Conservation (phyloP, 2,888 invertebrate species). For the Branchipolynoe longqiensis region DNA sequence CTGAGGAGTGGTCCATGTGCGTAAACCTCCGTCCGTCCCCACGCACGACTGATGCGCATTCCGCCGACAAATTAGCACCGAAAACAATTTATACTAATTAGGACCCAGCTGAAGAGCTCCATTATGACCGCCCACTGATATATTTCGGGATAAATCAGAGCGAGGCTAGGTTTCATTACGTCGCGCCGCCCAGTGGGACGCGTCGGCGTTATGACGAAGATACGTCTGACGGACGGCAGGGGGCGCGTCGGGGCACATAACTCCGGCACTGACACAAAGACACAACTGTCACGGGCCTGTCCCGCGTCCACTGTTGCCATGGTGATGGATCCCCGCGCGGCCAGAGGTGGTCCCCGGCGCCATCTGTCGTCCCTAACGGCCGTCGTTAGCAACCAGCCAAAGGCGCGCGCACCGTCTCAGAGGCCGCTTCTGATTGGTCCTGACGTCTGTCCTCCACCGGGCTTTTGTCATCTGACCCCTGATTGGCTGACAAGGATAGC, state of each 20-base stretch:
- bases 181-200: neutral
- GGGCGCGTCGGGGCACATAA: conserved; percentile 25
- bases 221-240: neutral
- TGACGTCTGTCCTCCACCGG: conserved; percentile 17
- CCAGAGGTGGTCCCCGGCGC: neutral
- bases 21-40: no score
- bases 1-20: neutral
- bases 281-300: conserved; percentile 46
- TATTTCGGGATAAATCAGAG: conserved; percentile 6
- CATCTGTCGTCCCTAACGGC: conserved; percentile 45
- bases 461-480: conserved; percentile 47
- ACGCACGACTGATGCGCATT: no score
- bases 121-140: neutral
- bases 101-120: neutral
- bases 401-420: neutral
- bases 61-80: conserved; percentile 5
- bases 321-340: conserved; percentile 28
- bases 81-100: conserved; percentile 26
- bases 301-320: neutral
- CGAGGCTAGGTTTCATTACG: neutral
- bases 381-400: conserved; percentile 18
- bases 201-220: conserved; percentile 16
- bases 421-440: conserved; percentile 44
- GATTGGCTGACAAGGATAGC: conserved; percentile 53
- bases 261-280: conserved; percentile 54